Conservation (phyloP, 2,888 invertebrate genomes). For the Lepidochitona cinerea region DNA sequence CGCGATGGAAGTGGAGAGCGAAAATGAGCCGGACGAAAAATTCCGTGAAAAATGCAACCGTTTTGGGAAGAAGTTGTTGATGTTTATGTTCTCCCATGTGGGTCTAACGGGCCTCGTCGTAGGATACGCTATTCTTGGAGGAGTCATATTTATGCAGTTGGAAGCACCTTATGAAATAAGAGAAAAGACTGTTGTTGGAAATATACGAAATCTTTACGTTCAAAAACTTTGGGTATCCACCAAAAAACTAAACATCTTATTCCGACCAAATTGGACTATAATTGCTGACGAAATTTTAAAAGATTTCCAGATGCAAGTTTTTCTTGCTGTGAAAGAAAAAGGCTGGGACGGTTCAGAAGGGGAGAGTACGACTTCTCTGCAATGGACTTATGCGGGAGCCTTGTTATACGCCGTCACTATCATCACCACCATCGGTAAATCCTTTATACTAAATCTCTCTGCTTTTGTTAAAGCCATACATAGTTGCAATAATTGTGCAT, state of each 20-base stretch:
- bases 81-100: constrained; percentile 96
- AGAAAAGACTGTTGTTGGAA: constrained; percentile 37
- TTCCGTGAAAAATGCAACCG: background rate
- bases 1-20: background rate
- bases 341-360: constrained; percentile 81
- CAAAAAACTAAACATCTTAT: constrained; percentile 85
- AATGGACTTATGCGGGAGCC: constrained; percentile 90
- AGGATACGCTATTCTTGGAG: constrained; percentile 89
- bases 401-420: constrained; percentile 88
- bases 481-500: too few relatives aligned
- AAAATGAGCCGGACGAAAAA: background rate
- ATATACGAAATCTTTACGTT: constrained; percentile 35
- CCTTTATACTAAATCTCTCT: too few relatives aligned
- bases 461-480: too few relatives aligned
- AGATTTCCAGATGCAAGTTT: constrained; percentile 85
- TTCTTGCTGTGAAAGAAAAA: constrained; percentile 83
- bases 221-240: constrained; percentile 85
- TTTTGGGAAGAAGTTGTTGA: constrained; percentile 77
- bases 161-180: constrained; percentile 72
- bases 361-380: constrained; percentile 45
- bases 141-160: constrained; percentile 88
- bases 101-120: constrained; percentile 94
- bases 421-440: constrained; percentile 89
- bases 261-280: constrained; percentile 88
- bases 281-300: constrained; percentile 85